Percentiles rank a stretch among this genome's conserved stretches.
Evolutionary conservation across 2,797 vertebrate genomes (phyloP).

Genomic region (Argyrosomus regius): DNA sequence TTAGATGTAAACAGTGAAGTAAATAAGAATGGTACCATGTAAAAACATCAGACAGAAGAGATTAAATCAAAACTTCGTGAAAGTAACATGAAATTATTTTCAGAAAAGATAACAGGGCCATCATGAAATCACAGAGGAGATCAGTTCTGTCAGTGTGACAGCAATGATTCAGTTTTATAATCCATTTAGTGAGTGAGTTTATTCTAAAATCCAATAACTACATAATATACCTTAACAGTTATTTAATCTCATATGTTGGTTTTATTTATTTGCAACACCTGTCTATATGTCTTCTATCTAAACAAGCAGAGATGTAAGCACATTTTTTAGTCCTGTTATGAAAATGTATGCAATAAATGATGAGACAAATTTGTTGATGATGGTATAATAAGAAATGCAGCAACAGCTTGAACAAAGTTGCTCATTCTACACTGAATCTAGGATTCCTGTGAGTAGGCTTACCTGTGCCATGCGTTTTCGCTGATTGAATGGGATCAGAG

Average conservation of each 20-base stretch:
- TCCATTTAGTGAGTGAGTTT: not conserved
- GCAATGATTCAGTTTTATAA: not conserved
- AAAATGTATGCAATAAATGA: not conserved
- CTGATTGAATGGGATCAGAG: slow-evolving; percentile 84
- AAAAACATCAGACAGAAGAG: not conserved
- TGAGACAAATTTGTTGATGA: not conserved
- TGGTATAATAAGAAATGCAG: not conserved
- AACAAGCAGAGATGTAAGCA: not conserved
- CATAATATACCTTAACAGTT: not conserved
- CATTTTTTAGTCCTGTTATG: not conserved
- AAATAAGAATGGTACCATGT: not conserved
- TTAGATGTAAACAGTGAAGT: not conserved
- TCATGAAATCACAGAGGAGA: not conserved
- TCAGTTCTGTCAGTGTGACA: not conserved
- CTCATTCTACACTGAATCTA: not conserved
- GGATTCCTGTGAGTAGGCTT: slow-evolving; percentile 19
- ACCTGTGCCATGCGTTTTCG: slow-evolving; percentile 88
- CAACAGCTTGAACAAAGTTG: not conserved
- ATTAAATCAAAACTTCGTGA: not conserved
- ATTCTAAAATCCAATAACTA: not conserved
- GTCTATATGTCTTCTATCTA: not conserved
- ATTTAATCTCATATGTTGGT: not conserved
- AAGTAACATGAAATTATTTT: not conserved
- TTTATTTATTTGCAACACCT: not conserved
- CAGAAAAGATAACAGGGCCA: not conserved